A percentile compares a stretch with the other conserved stretches of the same genome.
These are phyloP conservation scores for Blastobasis adustella DNA, from an alignment of 2,888 invertebrate genomes.

Conservation along the genomic window DNA sequence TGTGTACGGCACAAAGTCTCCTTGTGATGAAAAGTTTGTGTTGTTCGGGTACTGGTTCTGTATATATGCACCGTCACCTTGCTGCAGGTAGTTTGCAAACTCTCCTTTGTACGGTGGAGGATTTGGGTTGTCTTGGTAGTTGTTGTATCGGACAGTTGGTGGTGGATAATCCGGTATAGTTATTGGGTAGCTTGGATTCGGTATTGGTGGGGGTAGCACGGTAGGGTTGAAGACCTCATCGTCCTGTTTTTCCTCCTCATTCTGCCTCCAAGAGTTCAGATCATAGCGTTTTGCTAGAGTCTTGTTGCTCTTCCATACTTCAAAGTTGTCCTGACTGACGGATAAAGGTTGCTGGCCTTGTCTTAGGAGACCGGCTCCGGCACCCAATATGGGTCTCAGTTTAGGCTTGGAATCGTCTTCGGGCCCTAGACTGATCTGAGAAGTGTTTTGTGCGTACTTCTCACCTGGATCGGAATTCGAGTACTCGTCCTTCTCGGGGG, in stretches of 20 bases:
- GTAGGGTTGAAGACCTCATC: constrained; percentile 44
- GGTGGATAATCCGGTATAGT: constrained; percentile 48
- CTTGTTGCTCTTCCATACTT: constrained; percentile 50
- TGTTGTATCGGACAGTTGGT: constrained; percentile 36
- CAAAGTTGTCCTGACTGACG: constrained; percentile 41
- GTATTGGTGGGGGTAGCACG: constrained; percentile 38
- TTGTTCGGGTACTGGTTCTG: constrained; percentile 44
- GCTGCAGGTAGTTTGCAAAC: constrained; percentile 49
- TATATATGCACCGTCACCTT: constrained; percentile 59
- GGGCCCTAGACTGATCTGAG: constrained; percentile 45
- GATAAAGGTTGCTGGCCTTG: constrained; percentile 41
- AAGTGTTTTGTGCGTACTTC: constrained; percentile 44
- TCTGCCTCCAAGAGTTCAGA: constrained; percentile 59
- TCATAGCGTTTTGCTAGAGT: constrained; percentile 54
- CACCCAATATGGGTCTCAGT: constrained; percentile 58
- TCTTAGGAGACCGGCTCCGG: constrained; percentile 49
- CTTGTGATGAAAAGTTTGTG: constrained; percentile 37
- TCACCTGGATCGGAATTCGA: constrained; percentile 31
- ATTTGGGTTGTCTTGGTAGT: constrained; percentile 26
- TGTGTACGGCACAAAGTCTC: constrained; percentile 28
- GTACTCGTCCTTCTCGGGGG: constrained; percentile 40
- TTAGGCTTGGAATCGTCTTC: constrained; percentile 58
- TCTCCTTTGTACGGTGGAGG: too few species aligned
- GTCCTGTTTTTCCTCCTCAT: constrained; percentile 48
- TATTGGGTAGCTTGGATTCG: constrained; percentile 4